Evolutionary conservation across 2,797 vertebrate genomes (phyloP).

Genomic region (Agapornis canus): DNA sequence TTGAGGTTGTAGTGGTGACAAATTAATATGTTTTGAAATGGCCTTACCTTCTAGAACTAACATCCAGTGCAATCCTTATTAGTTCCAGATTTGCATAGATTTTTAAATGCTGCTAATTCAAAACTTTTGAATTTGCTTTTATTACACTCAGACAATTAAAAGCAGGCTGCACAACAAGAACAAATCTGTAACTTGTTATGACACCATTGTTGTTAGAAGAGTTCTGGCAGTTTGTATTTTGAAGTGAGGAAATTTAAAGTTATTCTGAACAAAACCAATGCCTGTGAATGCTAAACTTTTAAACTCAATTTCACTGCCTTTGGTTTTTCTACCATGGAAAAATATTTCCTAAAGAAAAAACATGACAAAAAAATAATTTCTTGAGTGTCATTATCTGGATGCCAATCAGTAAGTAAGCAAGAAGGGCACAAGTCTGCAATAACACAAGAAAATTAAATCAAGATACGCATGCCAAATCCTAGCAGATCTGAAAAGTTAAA

Average conservation of each 20-base stretch:
- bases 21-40: slow-evolving; percentile 1
- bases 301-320: slow-evolving; percentile 5
- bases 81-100: slow-evolving; percentile 40
- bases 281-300: slow-evolving; percentile 7
- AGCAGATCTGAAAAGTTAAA: slow-evolving; percentile 24
- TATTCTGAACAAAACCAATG: slow-evolving; percentile 18
- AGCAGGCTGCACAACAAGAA: slow-evolving; percentile 29
- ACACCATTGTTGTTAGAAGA: slow-evolving; percentile 27
- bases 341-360: background rate
- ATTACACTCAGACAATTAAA: slow-evolving; percentile 42
- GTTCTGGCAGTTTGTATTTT: slow-evolving; percentile 30
- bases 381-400: slow-evolving; percentile 5
- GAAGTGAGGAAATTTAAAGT: slow-evolving; percentile 58
- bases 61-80: background rate
- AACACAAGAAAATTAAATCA: slow-evolving; percentile 23
- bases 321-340: background rate
- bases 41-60: slow-evolving; percentile 5
- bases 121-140: slow-evolving; percentile 56
- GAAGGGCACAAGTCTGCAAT: slow-evolving; percentile 26
- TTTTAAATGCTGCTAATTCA: slow-evolving; percentile 33
- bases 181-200: slow-evolving; percentile 49
- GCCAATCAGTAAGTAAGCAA: slow-evolving; percentile 19
- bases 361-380: background rate
- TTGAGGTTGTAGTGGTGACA: background rate
- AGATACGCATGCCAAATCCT: slow-evolving; percentile 3